Percentiles rank a stretch among this genome's conserved stretches.
Conservation (phyloP, 2,888 invertebrate species). For the Agonopterix heracliana region DNA sequence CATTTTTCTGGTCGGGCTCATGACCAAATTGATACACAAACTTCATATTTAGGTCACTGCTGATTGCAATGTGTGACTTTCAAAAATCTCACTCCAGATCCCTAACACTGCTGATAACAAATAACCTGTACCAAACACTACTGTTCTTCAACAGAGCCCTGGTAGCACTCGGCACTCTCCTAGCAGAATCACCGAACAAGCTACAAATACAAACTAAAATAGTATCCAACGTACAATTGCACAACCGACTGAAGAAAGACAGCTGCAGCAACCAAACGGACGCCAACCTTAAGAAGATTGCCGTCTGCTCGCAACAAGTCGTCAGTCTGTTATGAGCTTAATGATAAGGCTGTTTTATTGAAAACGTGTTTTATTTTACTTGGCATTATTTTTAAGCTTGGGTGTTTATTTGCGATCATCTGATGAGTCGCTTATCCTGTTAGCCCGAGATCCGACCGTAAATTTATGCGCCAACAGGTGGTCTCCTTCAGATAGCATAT, state of each 20-base stretch:
- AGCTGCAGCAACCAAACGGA: slow-evolving; percentile 36
- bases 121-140: too few species aligned
- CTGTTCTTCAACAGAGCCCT: slow-evolving; percentile 74
- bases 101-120: too few species aligned
- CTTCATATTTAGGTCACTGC: too few species aligned
- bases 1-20: too few species aligned
- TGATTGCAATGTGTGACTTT: too few species aligned
- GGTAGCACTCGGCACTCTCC: slow-evolving; percentile 85
- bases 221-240: slow-evolving; percentile 43
- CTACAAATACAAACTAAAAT: slow-evolving; percentile 55
- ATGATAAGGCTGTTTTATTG: not conserved
- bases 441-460: too few species aligned
- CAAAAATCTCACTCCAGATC: too few species aligned
- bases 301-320: slow-evolving; percentile 63
- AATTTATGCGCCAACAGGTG: too few species aligned
- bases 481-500: too few species aligned
- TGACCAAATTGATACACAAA: too few species aligned
- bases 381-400: not conserved
- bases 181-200: slow-evolving; percentile 65
- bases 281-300: slow-evolving; percentile 48
- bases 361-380: not conserved
- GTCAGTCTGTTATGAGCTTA: slow-evolving; percentile 50
- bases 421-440: too few species aligned
- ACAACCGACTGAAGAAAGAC: slow-evolving; percentile 57
- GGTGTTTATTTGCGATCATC: too few species aligned